Conservation (phyloP, 2,113 vertebrate genomes). For the Eublepharis macularius region DNA sequence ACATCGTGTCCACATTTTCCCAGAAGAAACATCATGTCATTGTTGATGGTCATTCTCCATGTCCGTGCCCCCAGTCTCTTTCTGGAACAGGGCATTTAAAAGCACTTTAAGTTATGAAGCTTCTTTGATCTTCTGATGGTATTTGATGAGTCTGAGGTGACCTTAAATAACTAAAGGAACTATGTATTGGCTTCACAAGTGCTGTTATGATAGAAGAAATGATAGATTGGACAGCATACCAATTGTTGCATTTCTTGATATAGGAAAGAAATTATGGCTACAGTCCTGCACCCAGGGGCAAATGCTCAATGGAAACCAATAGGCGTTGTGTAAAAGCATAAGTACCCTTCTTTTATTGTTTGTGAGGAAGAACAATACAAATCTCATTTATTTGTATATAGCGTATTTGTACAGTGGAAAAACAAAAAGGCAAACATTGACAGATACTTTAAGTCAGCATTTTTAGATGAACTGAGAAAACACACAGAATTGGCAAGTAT, state of each 20-base stretch:
- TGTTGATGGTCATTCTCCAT: too few species aligned
- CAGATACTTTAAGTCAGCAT: neutral
- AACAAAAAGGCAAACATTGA: neutral
- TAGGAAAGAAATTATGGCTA: neutral
- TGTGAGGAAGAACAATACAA: neutral
- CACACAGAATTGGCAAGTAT: neutral
- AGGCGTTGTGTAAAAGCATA: neutral
- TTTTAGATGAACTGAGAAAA: neutral
- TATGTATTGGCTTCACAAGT: neutral
- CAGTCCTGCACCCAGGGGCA: neutral
- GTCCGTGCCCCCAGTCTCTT: too few species aligned
- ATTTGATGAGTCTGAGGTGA: too few species aligned
- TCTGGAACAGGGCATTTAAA: too few species aligned
- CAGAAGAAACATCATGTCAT: too few species aligned
- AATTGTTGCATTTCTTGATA: neutral
- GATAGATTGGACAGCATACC: neutral
- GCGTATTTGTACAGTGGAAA: neutral
- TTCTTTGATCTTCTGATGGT: too few species aligned
- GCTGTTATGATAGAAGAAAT: constrained; percentile 11
- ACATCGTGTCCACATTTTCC: too few species aligned
- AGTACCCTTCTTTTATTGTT: neutral
- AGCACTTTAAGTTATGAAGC: too few species aligned
- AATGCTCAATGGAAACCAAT: neutral
- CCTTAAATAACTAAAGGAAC: neutral
- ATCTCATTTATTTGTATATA: neutral